Percentiles rank a stretch among this genome's conserved stretches.
These are phyloP conservation scores for Lissonota sp. DNA, from an alignment of 2,888 invertebrate species.

Conservation along the genomic window DNA sequence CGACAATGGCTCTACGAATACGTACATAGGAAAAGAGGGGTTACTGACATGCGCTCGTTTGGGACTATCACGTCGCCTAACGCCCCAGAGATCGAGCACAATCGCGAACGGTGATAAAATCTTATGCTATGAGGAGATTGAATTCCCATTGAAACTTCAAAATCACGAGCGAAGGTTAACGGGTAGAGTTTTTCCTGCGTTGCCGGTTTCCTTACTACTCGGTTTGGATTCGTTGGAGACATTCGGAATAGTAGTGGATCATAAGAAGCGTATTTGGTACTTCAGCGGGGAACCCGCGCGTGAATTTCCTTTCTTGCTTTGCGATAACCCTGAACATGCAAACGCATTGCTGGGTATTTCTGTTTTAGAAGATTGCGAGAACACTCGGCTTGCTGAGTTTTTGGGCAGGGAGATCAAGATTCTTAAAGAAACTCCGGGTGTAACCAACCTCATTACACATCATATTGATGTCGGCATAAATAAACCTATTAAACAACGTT, in stretches of 20 bases:
- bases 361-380: neutral
- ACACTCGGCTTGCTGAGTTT: neutral
- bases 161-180: neutral
- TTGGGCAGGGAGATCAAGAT: neutral
- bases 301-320: too few relatives aligned
- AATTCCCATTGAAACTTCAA: slow-evolving; percentile 35
- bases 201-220: slow-evolving; percentile 20
- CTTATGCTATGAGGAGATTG: neutral
- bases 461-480: slow-evolving; percentile 18
- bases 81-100: too few relatives aligned
- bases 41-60: too few relatives aligned
- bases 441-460: neutral
- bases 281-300: too few relatives aligned
- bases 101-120: slow-evolving; percentile 11
- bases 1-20: too few relatives aligned
- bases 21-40: too few relatives aligned
- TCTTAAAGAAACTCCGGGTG: neutral
- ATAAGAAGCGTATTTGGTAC: neutral
- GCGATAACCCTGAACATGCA: neutral
- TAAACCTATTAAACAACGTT: slow-evolving; percentile 16
- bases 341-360: neutral
- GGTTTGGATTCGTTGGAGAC: neutral
- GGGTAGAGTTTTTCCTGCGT: slow-evolving; percentile 2
- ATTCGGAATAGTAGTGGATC: slow-evolving; percentile 7
- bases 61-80: too few relatives aligned